These are phyloP conservation scores for Brachionus rubens DNA, from an alignment of 1,140 invertebrate species.

Conservation along the genomic window DNA sequence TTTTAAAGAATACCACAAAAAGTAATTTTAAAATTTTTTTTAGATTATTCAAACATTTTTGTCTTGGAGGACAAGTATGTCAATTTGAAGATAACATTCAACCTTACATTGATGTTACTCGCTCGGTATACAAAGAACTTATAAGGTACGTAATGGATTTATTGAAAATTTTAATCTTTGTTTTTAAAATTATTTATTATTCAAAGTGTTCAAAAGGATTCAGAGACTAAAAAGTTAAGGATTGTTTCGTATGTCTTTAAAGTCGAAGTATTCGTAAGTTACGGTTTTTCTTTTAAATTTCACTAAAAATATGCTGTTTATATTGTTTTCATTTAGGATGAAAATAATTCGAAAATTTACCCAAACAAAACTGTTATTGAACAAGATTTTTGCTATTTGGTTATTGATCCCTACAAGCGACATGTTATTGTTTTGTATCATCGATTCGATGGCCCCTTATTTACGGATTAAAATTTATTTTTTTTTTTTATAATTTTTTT, in stretches of 20 bases:
- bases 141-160: conserved; percentile 61
- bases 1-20: too few species aligned
- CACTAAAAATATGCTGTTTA: neutral
- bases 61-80: conserved; percentile 66
- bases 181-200: conserved; percentile 37
- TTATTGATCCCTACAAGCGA: conserved; percentile 58
- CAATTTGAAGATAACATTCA: conserved; percentile 66
- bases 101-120: conserved; percentile 65
- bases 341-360: conserved; percentile 51
- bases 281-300: conserved; percentile 46
- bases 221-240: conserved; percentile 54
- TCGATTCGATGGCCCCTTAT: conserved; percentile 43
- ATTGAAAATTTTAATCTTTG: neutral
- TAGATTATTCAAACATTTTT: conserved; percentile 64
- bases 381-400: conserved; percentile 58
- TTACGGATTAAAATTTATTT: conserved; percentile 33
- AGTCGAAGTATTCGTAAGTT: conserved; percentile 53
- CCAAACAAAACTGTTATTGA: conserved; percentile 52
- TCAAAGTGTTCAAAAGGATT: conserved; percentile 59
- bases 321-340: conserved; percentile 50
- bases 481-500: too few species aligned
- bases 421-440: conserved; percentile 54
- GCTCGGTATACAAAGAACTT: conserved; percentile 66
- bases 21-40: conserved; percentile 66
- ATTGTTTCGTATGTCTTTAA: conserved; percentile 57